These are phyloP conservation scores for Ctenodactylus gundi DNA, from an alignment of 2,113 vertebrate species.

Conservation along the genomic window DNA sequence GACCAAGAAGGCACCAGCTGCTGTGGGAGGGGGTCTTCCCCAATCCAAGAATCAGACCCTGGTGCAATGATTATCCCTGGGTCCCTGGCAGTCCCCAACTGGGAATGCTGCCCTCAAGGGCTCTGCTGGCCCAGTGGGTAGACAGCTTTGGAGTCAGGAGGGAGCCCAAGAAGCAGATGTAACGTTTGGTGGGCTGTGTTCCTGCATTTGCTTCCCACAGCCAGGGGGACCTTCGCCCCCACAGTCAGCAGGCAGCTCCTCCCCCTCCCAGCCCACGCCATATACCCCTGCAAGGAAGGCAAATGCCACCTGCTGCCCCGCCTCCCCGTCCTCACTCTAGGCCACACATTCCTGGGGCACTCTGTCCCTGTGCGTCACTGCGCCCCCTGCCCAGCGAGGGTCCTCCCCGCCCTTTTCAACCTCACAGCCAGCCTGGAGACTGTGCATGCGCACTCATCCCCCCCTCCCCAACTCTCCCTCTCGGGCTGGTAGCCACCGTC, in stretches of 20 bases:
- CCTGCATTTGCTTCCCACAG: neutral
- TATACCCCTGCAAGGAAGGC: neutral
- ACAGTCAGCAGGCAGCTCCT: neutral
- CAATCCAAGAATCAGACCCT: neutral
- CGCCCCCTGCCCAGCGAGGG: fast-evolving
- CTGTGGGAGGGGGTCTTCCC: neutral
- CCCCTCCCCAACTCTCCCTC: fast-evolving
- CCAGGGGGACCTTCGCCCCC: neutral
- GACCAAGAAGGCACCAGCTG: neutral
- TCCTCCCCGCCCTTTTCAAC: neutral
- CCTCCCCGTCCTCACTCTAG: neutral
- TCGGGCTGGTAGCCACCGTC: neutral
- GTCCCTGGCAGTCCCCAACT: neutral
- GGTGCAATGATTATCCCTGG: neutral
- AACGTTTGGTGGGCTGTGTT: neutral
- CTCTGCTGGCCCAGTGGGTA: neutral
- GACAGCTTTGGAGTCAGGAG: neutral
- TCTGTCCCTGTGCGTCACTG: fast-evolving
- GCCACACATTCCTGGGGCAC: neutral
- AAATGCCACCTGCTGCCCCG: neutral
- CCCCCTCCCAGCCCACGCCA: too few species aligned
- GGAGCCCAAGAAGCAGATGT: neutral
- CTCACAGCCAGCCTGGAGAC: too few species aligned
- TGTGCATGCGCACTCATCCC: neutral
- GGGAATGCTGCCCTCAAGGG: neutral